Evolutionary conservation across 35 echinoderm and acorn worm species (phyloP).

Genomic region (Antedon bifida): DNA sequence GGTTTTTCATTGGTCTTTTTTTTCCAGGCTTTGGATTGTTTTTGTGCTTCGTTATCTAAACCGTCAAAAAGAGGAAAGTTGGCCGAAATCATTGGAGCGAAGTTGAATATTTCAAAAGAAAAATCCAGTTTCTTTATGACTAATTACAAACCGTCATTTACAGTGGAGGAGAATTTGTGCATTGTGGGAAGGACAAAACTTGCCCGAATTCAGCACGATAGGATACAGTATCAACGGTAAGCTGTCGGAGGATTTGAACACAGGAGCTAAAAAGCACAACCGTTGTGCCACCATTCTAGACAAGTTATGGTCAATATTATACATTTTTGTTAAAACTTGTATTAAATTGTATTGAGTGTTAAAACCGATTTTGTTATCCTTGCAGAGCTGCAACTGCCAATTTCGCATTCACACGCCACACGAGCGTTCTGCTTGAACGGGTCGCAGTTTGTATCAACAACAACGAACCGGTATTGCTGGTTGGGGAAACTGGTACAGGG

Average conservation of each 20-base stretch:
- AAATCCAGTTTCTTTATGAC: constrained; percentile 46
- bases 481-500: constrained; percentile 86
- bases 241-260: background rate
- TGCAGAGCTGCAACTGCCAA: constrained; percentile 10
- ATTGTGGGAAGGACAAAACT: constrained; percentile 52
- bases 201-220: constrained; percentile 16
- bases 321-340: no score
- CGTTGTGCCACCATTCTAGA: no score
- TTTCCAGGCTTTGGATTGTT: constrained; percentile 77
- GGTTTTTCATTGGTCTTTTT: background rate
- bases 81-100: constrained; percentile 54
- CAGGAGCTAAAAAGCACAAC: no score
- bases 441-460: constrained; percentile 59
- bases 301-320: no score
- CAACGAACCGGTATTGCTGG: constrained; percentile 71
- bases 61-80: constrained; percentile 27
- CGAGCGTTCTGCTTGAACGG: constrained; percentile 45
- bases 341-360: no score
- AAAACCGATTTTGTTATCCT: background rate
- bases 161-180: constrained; percentile 12
- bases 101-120: constrained; percentile 60
- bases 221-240: background rate
- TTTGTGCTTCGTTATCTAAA: constrained; percentile 52
- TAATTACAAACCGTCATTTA: constrained; percentile 75
- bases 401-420: constrained; percentile 70